These are phyloP conservation scores for Microctenopoma stevenorrisi DNA, from an alignment of 2,797 vertebrate genomes.

Conservation along the genomic window DNA sequence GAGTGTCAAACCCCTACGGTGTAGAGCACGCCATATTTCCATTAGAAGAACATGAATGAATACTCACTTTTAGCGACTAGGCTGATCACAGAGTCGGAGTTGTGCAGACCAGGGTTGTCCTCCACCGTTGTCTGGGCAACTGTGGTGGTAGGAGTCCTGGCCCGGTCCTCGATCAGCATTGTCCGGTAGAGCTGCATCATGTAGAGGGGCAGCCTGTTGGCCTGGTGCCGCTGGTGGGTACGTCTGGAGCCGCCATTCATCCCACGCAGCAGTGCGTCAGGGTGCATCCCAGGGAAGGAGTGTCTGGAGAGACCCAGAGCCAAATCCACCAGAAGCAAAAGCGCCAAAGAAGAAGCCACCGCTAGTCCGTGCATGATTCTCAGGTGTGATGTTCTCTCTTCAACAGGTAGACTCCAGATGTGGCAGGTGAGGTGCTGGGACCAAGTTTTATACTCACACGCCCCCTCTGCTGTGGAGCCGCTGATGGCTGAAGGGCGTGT, in stretches of 20 bases:
- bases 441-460: slow-evolving; percentile 41
- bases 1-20: too few species aligned
- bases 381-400: slow-evolving; percentile 19
- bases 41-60: not conserved
- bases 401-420: slow-evolving; percentile 37
- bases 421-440: slow-evolving; percentile 13
- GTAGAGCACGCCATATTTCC: too few species aligned
- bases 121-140: slow-evolving; percentile 23
- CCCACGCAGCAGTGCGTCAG: slow-evolving; percentile 40
- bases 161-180: slow-evolving; percentile 68
- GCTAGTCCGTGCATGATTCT: slow-evolving; percentile 58
- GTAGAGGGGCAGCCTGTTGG: slow-evolving; percentile 74
- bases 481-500: slow-evolving; percentile 56
- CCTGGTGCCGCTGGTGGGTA: slow-evolving; percentile 27
- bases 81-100: slow-evolving; percentile 85
- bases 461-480: slow-evolving; percentile 40
- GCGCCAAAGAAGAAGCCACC: slow-evolving; percentile 44
- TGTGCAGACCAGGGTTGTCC: slow-evolving; percentile 74
- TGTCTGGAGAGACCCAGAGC: slow-evolving; percentile 18
- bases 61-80: slow-evolving; percentile 86
- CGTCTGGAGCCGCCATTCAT: slow-evolving; percentile 29
- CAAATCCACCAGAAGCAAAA: slow-evolving; percentile 61
- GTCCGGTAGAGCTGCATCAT: slow-evolving; percentile 90
- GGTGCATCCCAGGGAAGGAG: slow-evolving; percentile 16
- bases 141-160: slow-evolving; percentile 11